Evolutionary conservation across 2,888 invertebrate species (phyloP).

Genomic region (Cotesia congregata): DNA sequence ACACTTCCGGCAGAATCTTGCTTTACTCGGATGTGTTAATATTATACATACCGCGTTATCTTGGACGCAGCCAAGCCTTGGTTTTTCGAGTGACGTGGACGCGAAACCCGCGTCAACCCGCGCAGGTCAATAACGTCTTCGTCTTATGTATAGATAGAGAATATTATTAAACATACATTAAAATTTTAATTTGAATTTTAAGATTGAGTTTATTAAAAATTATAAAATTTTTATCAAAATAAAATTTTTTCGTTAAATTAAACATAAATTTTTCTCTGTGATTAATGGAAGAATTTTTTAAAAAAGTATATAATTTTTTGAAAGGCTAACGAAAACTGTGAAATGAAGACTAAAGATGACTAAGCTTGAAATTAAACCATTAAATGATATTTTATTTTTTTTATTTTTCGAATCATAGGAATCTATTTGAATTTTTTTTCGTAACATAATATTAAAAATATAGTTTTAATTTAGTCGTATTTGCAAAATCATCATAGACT

Average conservation of each 20-base stretch:
- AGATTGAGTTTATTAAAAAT: background rate
- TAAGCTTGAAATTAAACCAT: background rate
- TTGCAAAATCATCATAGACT: slow-evolving; percentile 26
- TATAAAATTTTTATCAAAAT: background rate
- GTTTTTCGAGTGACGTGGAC: slow-evolving; percentile 61
- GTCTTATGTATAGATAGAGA: background rate
- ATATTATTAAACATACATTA: background rate
- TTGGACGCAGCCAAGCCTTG: slow-evolving; percentile 64
- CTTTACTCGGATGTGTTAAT: slow-evolving; percentile 1
- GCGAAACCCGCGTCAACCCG: background rate
- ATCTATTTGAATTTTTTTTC: background rate
- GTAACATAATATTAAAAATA: background rate
- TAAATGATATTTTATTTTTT: background rate
- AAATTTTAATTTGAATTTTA: no score
- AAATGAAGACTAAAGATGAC: slow-evolving; percentile 4
- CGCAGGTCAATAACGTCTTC: slow-evolving; percentile 25
- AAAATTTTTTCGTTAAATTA: background rate
- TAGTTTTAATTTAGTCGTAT: slow-evolving; percentile 3
- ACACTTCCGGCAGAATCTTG: slow-evolving; percentile 38
- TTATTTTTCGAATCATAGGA: background rate
- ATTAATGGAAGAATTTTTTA: background rate
- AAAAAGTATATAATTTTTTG: no score
- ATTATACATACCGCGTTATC: slow-evolving; percentile 22
- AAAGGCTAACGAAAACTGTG: slow-evolving; percentile 9
- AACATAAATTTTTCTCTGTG: background rate